phyloP scores from a whole-genome alignment of 2,797 vertebrate species.

The Buceros bicornis region DNA sequence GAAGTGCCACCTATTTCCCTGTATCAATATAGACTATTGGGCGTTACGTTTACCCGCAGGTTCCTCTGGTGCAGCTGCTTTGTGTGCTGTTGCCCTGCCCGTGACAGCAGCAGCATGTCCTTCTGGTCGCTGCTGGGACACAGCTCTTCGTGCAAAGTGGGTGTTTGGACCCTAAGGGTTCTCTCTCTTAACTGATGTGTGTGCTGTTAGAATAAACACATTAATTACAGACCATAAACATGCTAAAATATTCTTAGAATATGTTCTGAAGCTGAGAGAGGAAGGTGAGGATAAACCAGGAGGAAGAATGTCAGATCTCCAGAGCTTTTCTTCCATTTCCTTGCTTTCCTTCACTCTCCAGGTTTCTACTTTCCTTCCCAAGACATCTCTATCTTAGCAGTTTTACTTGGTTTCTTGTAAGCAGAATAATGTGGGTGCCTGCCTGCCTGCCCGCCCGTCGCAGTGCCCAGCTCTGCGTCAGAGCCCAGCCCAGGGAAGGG shows the following conservation, averaged over 20 bases:
- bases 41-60: rapidly evolving
- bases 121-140: not conserved
- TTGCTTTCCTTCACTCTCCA: not conserved
- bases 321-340: not conserved
- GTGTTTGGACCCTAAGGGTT: not conserved
- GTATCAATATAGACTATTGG: rapidly evolving
- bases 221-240: not conserved
- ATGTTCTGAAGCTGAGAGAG: not conserved
- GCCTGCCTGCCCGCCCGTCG: too few species aligned
- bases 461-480: not conserved
- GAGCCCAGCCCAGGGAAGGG: not conserved
- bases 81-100: too few species aligned
- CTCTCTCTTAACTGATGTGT: not conserved
- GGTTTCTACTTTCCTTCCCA: not conserved
- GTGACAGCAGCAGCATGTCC: rapidly evolving
- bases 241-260: not conserved
- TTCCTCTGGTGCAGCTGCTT: not conserved
- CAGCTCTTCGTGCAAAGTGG: not conserved
- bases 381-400: not conserved
- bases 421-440: not conserved
- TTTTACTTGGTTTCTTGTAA: not conserved
- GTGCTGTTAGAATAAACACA: not conserved
- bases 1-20: not conserved
- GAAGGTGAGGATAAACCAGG: not conserved
- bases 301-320: not conserved